Evolutionary conservation across 2,797 vertebrate species (phyloP), one percentile per base, ranked within the genome.

Genomic region (Brotogeris chrysoptera): DNA sequence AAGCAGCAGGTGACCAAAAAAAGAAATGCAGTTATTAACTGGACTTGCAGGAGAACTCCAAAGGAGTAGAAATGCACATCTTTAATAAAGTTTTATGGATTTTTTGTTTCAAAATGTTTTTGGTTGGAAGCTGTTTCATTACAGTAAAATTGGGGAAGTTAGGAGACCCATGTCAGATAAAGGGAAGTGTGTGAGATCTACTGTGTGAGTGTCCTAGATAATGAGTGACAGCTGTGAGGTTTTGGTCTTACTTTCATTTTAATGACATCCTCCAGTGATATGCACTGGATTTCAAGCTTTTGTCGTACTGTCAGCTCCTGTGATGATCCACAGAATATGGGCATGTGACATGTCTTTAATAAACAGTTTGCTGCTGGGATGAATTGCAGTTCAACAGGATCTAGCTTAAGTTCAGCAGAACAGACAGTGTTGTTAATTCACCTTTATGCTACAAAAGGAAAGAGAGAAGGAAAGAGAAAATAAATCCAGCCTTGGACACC

Each of bases 231-330:
- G 91, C 93, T 93, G 94, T 0, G 28, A 95, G 96, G 77, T 91
- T 97, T 95, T 80, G 85, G 85, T 94, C 92, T 90, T 66, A 57
- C 94, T 95, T 96, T 96, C 92, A 92, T 97, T 97, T 97, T 97
- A 96, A 96, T 96, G 93, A 91, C 73, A 92, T 95, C 93, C 95
- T 95, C 85, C 85, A 96, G 94, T 90, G 90, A 94, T 91, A 80
- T 88, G 87, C 74, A 95, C 91, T 90, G 92, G 95, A 96, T 95
- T 96, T 93, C 80, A 88, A 90, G 88, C 77, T 68, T 97, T 95
- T 96, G 91, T 96, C n/a, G 0, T 47, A 80, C 91, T 81, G 66
- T 94, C 88, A 96, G 92, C 52, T 92, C 87, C 91, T 96, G 71
- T 92, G 94, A 96, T 90, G 91, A 94, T 91, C 78, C 36, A 73